Percentiles rank a stretch among this genome's conserved stretches.
Conservation (phyloP, 2,113 vertebrate genomes). For the Miniopterus natalensis region DNA sequence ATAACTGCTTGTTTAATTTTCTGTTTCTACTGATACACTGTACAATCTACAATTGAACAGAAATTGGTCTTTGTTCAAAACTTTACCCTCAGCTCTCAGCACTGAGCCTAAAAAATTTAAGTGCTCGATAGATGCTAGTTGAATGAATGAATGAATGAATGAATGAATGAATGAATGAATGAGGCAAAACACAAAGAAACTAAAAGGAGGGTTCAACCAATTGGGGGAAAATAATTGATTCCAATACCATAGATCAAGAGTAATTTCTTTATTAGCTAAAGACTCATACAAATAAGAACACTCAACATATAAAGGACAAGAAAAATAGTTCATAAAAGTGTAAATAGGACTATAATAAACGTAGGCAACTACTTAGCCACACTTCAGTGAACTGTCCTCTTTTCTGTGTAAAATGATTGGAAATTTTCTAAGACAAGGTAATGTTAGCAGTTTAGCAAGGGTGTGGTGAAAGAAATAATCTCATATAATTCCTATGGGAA, state of each 20-base stretch:
- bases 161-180: neutral
- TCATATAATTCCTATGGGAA: neutral
- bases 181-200: neutral
- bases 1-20: slow-evolving; percentile 38
- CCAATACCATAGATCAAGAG: neutral
- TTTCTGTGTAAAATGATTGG: slow-evolving; percentile 5
- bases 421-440: neutral
- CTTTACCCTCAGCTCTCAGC: neutral
- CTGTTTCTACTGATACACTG: neutral
- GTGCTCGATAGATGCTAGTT: neutral
- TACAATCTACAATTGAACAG: neutral
- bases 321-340: slow-evolving; percentile 3
- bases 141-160: neutral
- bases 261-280: neutral
- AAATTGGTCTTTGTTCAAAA: slow-evolving; percentile 16
- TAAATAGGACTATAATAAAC: neutral
- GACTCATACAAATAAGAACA: slow-evolving; percentile 18
- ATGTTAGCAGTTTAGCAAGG: neutral
- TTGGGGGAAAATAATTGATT: neutral
- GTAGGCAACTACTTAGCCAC: neutral
- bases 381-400: neutral
- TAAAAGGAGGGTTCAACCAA: neutral
- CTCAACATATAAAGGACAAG: neutral
- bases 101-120: neutral
- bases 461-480: neutral